Conservation (phyloP, 2,797 vertebrate species). For the Acanthurus tractus region DNA sequence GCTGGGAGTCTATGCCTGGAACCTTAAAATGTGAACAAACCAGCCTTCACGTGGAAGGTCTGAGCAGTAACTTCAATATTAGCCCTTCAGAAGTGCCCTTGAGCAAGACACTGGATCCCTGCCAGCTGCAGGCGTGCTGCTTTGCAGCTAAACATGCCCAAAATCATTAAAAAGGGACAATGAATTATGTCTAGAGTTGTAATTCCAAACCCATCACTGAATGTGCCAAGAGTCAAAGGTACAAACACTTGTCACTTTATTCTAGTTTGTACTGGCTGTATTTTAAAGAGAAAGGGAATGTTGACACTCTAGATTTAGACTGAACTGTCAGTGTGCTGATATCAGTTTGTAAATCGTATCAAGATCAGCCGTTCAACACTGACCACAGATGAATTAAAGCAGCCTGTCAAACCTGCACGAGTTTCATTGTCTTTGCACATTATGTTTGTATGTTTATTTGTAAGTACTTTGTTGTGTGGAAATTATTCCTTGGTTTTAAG, state of each 20-base stretch:
- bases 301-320: not conserved
- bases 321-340: not conserved
- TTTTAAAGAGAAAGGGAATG: not conserved
- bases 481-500: not conserved
- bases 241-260: constrained; percentile 25
- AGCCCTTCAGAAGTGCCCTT: constrained; percentile 73
- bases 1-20: constrained; percentile 47
- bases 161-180: not conserved
- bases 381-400: not conserved
- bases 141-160: constrained; percentile 13
- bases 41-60: constrained; percentile 36
- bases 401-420: constrained; percentile 8
- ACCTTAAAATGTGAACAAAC: constrained; percentile 56
- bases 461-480: constrained; percentile 6
- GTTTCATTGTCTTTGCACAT: constrained; percentile 34
- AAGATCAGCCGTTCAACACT: not conserved
- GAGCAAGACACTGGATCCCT: constrained; percentile 47
- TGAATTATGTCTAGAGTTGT: constrained; percentile 17
- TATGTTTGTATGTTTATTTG: constrained; percentile 3
- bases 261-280: constrained; percentile 10
- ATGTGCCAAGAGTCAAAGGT: constrained; percentile 58
- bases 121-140: constrained; percentile 24
- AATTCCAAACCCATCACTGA: constrained; percentile 21
- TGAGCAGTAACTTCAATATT: constrained; percentile 16
- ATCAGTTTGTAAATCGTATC: not conserved